phyloP scores from a whole-genome alignment of 1,140 invertebrate genomes.

The Ctenoplectra terminalis region DNA sequence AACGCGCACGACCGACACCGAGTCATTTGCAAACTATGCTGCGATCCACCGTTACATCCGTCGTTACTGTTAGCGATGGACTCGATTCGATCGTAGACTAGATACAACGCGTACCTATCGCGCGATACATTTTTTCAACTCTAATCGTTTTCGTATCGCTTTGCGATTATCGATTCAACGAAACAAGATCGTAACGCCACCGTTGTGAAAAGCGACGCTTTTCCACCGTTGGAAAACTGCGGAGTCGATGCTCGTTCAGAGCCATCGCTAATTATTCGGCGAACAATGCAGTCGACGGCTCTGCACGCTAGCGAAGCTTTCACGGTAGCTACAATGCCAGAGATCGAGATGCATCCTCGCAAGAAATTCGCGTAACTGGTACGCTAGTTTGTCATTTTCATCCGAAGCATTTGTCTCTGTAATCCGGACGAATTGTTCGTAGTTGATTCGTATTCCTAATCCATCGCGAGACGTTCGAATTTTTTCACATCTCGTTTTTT shows the following conservation, averaged over 20 bases:
- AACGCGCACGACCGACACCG: not conserved
- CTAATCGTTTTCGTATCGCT: too few relatives aligned
- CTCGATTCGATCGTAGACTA: not conserved
- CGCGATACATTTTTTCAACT: too few relatives aligned
- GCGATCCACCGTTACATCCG: too few relatives aligned
- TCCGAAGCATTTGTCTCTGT: slow-evolving; percentile 36
- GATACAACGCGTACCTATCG: too few relatives aligned
- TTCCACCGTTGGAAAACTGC: too few relatives aligned
- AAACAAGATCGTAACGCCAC: too few relatives aligned
- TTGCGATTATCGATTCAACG: too few relatives aligned
- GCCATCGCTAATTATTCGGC: not conserved
- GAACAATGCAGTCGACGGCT: slow-evolving; percentile 17
- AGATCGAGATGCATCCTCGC: not conserved
- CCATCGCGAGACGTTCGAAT: not conserved
- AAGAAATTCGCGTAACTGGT: too few relatives aligned
- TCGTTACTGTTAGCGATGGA: slow-evolving; percentile 12
- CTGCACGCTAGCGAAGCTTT: not conserved
- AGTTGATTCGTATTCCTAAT: slow-evolving; percentile 18
- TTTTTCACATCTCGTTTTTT: not conserved
- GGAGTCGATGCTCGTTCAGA: slow-evolving; percentile 3
- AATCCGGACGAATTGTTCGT: slow-evolving; percentile 27
- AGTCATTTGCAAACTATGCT: slow-evolving; percentile 7
- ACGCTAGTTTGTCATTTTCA: slow-evolving; percentile 68
- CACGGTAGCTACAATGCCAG: not conserved
- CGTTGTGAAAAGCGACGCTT: too few relatives aligned